A percentile compares a stretch with the other conserved stretches of the same genome.
These are phyloP conservation scores for Axis porcinus DNA, from an alignment of 2,113 vertebrate genomes.

Conservation along the genomic window DNA sequence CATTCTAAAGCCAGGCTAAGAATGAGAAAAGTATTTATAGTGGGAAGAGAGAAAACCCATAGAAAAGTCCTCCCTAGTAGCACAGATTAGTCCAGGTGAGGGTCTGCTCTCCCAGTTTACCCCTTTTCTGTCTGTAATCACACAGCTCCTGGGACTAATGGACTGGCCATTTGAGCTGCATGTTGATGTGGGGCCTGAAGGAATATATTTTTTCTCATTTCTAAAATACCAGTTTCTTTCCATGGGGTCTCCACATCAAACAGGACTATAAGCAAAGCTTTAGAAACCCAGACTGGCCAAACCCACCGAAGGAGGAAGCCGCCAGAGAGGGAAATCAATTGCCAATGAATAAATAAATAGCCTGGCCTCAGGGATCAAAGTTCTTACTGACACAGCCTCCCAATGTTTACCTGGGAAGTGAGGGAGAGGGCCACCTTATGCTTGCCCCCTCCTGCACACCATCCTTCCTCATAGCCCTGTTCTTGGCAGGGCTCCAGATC, in stretches of 20 bases:
- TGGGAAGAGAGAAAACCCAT: background rate
- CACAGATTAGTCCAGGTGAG: background rate
- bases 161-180: background rate
- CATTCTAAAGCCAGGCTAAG: background rate
- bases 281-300: background rate
- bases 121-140: background rate
- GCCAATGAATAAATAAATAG: constrained; percentile 17
- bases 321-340: background rate
- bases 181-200: background rate
- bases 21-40: background rate
- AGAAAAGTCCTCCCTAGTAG: background rate
- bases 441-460: background rate
- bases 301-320: background rate
- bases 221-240: background rate
- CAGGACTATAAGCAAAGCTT: background rate
- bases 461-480: background rate
- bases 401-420: constrained; percentile 9
- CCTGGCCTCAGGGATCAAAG: constrained; percentile 38
- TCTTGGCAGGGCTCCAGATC: background rate
- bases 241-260: background rate
- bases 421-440: background rate
- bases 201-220: background rate
- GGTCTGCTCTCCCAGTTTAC: background rate
- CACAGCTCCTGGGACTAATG: background rate
- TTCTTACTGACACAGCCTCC: constrained; percentile 50